Evolutionary conservation across 2,797 vertebrate species (phyloP).

Genomic region (Leptoclinus maculatus): DNA sequence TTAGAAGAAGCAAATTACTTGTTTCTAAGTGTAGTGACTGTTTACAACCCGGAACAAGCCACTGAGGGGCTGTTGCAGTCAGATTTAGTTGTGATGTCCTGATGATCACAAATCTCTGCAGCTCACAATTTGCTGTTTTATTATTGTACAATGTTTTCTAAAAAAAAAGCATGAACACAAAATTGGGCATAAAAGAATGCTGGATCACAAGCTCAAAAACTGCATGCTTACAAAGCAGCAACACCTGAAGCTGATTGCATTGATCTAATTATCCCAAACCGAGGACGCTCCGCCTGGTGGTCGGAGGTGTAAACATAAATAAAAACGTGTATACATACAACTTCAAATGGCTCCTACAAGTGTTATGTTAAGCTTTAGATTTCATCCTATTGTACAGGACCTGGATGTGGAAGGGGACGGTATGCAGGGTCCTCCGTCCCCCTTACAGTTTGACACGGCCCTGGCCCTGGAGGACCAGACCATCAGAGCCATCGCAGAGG

Average conservation of each 20-base stretch:
- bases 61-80: too few relatives aligned
- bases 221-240: not conserved
- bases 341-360: not conserved
- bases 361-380: not conserved
- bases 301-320: not conserved
- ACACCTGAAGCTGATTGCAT: not conserved
- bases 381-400: slow-evolving; percentile 82
- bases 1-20: not conserved
- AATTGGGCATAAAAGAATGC: too few relatives aligned
- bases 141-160: not conserved
- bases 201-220: not conserved
- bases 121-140: not conserved
- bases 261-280: not conserved
- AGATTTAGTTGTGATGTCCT: not conserved
- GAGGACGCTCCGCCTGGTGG: rapidly evolving
- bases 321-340: not conserved
- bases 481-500: slow-evolving; percentile 88
- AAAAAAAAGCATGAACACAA: too few relatives aligned
- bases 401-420: slow-evolving; percentile 96
- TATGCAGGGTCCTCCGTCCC: slow-evolving; percentile 94
- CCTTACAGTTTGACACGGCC: slow-evolving; percentile 94
- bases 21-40: not conserved
- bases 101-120: not conserved
- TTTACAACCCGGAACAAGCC: not conserved
- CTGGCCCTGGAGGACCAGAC: slow-evolving; percentile 89